A percentile compares a stretch with the other conserved stretches of the same genome.
These are phyloP conservation scores for Ectropis crepuscularia DNA, from an alignment of 2,888 invertebrate genomes.

Conservation along the genomic window DNA sequence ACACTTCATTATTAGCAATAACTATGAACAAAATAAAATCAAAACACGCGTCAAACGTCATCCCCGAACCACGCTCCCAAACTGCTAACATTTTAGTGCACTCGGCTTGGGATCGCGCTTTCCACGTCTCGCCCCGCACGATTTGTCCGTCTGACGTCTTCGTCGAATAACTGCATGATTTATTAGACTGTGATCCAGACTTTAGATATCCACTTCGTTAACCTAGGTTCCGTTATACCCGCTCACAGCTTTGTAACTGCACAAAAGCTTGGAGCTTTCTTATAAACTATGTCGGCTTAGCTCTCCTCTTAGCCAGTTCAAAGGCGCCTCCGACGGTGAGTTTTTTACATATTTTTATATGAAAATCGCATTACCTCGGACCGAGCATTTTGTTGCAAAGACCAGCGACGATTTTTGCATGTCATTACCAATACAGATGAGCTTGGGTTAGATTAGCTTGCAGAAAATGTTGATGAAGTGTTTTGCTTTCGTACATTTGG, in stretches of 20 bases:
- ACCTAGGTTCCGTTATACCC: conserved; percentile 2
- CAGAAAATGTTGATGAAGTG: conserved; percentile 14
- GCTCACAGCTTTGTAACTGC: conserved; percentile 34
- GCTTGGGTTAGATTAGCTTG: conserved; percentile 35
- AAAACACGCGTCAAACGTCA: no score
- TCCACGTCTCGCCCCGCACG: no score
- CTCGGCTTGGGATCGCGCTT: no score
- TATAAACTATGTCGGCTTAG: conserved; percentile 48
- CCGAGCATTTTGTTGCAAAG: conserved; percentile 45
- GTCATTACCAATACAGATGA: conserved; percentile 44
- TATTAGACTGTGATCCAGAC: no score
- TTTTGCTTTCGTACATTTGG: not conserved
- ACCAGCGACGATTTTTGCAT: conserved; percentile 47
- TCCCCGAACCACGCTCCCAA: no score
- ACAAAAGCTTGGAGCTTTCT: conserved; percentile 44
- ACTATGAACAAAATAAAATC: no score
- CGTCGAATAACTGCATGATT: no score
- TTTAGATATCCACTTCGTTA: conserved; percentile 20
- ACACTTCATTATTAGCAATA: no score
- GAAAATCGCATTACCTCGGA: conserved; percentile 60
- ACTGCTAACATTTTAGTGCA: no score
- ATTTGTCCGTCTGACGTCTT: no score
- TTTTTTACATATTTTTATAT: conserved; percentile 66
- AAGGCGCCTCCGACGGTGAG: conserved; percentile 48
- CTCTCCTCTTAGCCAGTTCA: conserved; percentile 45